Conservation (phyloP, 2,113 vertebrate genomes). For the pig (Sus scrofa) region DNA sequence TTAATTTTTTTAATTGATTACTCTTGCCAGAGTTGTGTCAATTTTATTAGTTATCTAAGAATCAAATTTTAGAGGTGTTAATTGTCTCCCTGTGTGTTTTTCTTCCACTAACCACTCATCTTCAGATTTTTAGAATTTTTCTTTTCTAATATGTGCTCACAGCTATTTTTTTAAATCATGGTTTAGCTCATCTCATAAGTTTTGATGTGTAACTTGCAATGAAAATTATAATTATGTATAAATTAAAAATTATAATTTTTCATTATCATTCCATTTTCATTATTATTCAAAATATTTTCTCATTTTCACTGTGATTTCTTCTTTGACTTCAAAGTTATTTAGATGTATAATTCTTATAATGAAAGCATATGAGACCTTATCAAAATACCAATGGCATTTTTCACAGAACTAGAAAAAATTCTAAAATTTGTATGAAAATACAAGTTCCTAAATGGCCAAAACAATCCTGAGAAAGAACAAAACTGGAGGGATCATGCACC, state of each 20-base stretch:
- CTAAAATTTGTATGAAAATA: not conserved
- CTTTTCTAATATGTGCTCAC: constrained; percentile 4
- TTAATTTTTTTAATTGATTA: not conserved
- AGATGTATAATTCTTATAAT: not conserved
- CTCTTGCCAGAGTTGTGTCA: not conserved
- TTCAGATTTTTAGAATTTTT: not conserved
- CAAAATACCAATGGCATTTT: not conserved
- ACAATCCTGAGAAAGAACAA: not conserved
- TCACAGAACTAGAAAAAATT: not conserved
- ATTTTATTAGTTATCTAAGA: constrained; percentile 17
- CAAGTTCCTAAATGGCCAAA: not conserved
- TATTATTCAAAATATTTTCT: constrained; percentile 27
- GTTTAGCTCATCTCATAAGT: not conserved
- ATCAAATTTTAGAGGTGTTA: not conserved
- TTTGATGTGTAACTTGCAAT: not conserved
- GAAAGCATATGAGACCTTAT: not conserved
- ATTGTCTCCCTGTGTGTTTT: not conserved
- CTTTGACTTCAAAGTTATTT: constrained; percentile 38
- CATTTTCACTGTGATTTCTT: not conserved
- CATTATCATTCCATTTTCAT: constrained; percentile 39
- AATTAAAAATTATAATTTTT: not conserved
- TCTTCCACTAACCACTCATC: not conserved
- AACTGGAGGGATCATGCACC: not conserved
- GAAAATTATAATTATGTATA: not conserved
- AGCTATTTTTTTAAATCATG: not conserved